Evolutionary conservation across 2,797 vertebrate species (phyloP).

Genomic region (Tolypeutes matacus): DNA sequence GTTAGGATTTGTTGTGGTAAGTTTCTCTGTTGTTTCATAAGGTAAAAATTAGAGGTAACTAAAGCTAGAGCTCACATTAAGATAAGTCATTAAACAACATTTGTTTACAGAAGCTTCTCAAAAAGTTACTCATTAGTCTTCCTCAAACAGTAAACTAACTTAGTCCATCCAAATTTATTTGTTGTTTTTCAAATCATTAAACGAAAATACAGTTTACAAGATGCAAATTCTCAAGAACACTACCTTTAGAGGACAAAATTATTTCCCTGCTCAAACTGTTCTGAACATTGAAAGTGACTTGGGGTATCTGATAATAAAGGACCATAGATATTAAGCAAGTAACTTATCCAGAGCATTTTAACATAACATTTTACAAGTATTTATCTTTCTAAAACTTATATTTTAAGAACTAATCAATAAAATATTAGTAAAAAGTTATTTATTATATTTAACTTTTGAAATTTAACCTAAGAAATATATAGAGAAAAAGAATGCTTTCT

Average conservation of each 20-base stretch:
- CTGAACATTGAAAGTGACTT: not conserved
- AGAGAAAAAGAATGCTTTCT: constrained; percentile 36
- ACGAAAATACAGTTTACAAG: constrained; percentile 14
- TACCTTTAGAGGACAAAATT: constrained; percentile 15
- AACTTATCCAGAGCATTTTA: not conserved
- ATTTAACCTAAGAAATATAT: not conserved
- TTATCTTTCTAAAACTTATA: not conserved
- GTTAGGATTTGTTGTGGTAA: not conserved
- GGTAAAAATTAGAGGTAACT: not conserved
- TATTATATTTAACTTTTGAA: constrained; percentile 57
- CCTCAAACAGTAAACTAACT: not conserved
- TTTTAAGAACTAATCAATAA: constrained; percentile 7
- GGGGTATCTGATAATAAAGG: not conserved
- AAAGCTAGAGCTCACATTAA: not conserved
- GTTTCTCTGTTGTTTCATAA: not conserved
- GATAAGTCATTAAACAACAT: not conserved
- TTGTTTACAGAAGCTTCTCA: not conserved
- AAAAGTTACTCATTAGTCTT: not conserved
- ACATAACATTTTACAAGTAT: not conserved
- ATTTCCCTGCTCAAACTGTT: not conserved
- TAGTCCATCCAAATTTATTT: not conserved
- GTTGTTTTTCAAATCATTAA: constrained; percentile 2
- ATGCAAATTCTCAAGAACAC: constrained; percentile 35
- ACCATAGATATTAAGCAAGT: not conserved
- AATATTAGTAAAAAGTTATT: not conserved